phyloP scores from a whole-genome alignment of 2,888 invertebrate species.

The Mythimna loreyi region DNA sequence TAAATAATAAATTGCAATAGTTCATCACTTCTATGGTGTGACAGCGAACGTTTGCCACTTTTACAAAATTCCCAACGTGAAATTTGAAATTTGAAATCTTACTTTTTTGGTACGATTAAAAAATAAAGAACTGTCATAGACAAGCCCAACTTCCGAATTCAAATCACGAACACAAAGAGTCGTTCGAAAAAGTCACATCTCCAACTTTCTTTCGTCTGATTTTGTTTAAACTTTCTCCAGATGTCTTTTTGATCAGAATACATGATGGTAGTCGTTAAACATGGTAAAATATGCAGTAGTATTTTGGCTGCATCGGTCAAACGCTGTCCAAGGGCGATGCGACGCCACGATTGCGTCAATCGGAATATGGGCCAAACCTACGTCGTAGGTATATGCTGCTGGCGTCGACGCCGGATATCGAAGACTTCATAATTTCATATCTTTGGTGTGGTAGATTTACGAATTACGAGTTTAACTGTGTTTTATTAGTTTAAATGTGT shows the following conservation, averaged over 20 bases:
- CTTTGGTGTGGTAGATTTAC: slow-evolving; percentile 24
- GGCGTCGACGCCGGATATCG: slow-evolving; percentile 51
- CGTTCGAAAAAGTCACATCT: neutral
- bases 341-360: slow-evolving; percentile 56
- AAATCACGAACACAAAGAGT: slow-evolving; percentile 29
- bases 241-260: slow-evolving; percentile 24
- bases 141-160: slow-evolving; percentile 30
- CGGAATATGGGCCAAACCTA: slow-evolving; percentile 55
- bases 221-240: slow-evolving; percentile 58
- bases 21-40: too few species aligned
- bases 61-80: too few species aligned
- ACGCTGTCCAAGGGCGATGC: slow-evolving; percentile 54
- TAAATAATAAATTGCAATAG: slow-evolving; percentile 7
- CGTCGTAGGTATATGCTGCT: slow-evolving; percentile 22
- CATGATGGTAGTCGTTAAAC: slow-evolving; percentile 22
- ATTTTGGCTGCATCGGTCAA: slow-evolving; percentile 30
- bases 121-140: slow-evolving; percentile 5
- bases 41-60: too few species aligned
- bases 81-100: too few species aligned
- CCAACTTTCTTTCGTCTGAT: slow-evolving; percentile 43
- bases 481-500: slow-evolving; percentile 26
- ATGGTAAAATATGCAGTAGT: slow-evolving; percentile 46
- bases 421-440: slow-evolving; percentile 36
- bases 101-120: slow-evolving; percentile 5
- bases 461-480: slow-evolving; percentile 26